phyloP scores from a whole-genome alignment of 1,140 invertebrate genomes.

The Papilio helenus region DNA sequence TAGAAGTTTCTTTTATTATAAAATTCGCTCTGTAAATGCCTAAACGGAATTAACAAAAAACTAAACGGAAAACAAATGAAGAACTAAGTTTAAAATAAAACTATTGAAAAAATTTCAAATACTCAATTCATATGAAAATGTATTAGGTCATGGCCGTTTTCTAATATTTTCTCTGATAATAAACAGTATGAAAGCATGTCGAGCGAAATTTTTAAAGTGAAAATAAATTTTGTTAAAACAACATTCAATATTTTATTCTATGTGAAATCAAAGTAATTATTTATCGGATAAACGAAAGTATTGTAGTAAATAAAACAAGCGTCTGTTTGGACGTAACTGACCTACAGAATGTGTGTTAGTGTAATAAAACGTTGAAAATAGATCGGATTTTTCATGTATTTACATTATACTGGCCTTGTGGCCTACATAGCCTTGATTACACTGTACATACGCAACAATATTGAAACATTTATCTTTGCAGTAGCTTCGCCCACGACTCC shows the following conservation, averaged over 20 bases:
- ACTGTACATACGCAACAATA: background rate
- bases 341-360: constrained; percentile 45
- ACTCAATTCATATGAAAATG: background rate
- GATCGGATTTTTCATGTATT: constrained; percentile 6
- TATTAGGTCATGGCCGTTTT: background rate
- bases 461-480: background rate
- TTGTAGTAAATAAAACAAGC: constrained; percentile 43
- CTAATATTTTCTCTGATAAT: background rate
- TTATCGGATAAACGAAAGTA: constrained; percentile 21
- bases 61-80: too few relatives aligned
- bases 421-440: constrained; percentile 8
- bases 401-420: background rate
- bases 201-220: background rate
- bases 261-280: constrained; percentile 3
- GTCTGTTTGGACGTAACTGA: constrained; percentile 53
- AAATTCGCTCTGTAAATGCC: too few relatives aligned
- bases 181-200: background rate
- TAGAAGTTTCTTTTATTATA: too few relatives aligned
- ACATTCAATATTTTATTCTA: background rate
- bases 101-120: background rate
- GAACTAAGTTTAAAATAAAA: background rate
- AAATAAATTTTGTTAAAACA: background rate
- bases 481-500: too few relatives aligned
- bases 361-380: constrained; percentile 31
- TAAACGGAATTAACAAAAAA: too few relatives aligned